phyloP scores from a whole-genome alignment of 2,797 vertebrate genomes.

The Parauchenoglanis ngamensis region DNA sequence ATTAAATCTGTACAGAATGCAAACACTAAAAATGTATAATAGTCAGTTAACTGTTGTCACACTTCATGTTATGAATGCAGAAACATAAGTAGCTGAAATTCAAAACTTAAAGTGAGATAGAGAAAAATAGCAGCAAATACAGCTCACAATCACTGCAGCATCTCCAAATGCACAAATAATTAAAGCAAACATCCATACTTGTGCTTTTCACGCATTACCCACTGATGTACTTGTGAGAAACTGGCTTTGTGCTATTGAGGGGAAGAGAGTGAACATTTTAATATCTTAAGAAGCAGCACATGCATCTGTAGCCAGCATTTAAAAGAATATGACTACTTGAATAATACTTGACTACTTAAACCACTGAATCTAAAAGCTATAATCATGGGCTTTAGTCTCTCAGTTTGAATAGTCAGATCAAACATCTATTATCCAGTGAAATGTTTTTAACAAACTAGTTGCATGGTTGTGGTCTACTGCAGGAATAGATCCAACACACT shows the following conservation, averaged over 20 bases:
- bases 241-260: not conserved
- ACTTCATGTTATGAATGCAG: not conserved
- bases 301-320: not conserved
- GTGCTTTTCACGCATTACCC: not conserved
- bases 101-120: too few species aligned
- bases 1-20: not conserved
- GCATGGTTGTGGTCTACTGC: not conserved
- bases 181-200: slow-evolving; percentile 4
- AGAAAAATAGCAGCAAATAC: not conserved
- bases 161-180: not conserved
- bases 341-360: not conserved
- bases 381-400: not conserved
- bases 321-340: not conserved
- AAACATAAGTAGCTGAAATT: not conserved
- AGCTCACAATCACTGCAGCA: not conserved
- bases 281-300: not conserved
- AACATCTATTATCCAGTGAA: not conserved
- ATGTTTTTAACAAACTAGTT: not conserved
- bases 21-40: not conserved
- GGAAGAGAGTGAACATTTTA: not conserved
- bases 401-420: not conserved
- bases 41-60: not conserved
- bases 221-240: not conserved
- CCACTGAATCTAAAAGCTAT: not conserved
- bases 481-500: not conserved